Evolutionary conservation across 2,113 vertebrate species (phyloP).

Genomic region (Isurus oxyrinchus): DNA sequence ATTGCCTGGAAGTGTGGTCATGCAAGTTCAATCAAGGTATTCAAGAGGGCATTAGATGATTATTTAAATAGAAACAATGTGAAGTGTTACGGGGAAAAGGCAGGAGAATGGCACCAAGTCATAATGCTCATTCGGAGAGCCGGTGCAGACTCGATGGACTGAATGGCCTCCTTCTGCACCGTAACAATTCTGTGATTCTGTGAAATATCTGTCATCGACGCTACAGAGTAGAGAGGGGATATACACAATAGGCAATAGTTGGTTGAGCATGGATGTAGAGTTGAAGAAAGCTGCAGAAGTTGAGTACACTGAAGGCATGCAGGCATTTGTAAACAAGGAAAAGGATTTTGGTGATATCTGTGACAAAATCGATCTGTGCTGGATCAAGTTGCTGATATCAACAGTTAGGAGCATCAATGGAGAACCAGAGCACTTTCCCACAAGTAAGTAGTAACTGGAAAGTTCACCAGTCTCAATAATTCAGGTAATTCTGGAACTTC

Average conservation of each 20-base stretch:
- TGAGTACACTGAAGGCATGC: not conserved
- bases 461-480: not conserved
- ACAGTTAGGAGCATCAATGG: not conserved
- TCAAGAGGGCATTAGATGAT: too few species aligned
- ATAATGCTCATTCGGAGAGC: too few species aligned
- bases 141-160: too few species aligned
- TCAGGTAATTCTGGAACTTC: not conserved
- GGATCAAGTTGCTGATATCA: not conserved
- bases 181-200: too few species aligned
- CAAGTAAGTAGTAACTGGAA: not conserved
- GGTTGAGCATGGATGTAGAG: not conserved
- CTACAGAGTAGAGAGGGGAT: not conserved
- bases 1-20: too few species aligned
- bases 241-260: not conserved
- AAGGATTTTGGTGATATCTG: not conserved
- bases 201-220: not conserved
- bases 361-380: not conserved
- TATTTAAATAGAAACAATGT: too few species aligned
- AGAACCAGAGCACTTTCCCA: not conserved
- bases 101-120: too few species aligned
- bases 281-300: not conserved
- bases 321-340: not conserved
- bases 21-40: too few species aligned
- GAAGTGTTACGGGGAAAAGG: too few species aligned
- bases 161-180: too few species aligned